These are phyloP conservation scores for Nannospalax galili DNA, from an alignment of 2,113 vertebrate genomes.

Conservation along the genomic window DNA sequence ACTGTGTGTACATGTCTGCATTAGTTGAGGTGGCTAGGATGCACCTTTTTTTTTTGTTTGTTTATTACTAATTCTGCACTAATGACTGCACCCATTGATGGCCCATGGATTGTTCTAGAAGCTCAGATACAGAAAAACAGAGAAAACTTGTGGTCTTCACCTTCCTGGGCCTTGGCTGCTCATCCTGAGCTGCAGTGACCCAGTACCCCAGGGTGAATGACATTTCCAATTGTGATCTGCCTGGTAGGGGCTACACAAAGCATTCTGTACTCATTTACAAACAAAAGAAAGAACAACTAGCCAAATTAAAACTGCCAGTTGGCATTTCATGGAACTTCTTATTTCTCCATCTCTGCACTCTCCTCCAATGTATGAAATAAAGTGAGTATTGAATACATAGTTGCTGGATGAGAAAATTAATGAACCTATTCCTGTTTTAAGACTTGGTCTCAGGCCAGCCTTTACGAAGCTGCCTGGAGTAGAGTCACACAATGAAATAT, in stretches of 20 bases:
- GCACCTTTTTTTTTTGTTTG: not conserved
- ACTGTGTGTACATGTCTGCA: not conserved
- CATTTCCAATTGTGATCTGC: not conserved
- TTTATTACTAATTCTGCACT: constrained; percentile 39
- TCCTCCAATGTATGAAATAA: too few relatives aligned
- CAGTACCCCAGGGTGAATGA: not conserved
- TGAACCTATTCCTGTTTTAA: not conserved
- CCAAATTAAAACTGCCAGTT: not conserved
- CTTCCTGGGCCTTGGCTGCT: not conserved
- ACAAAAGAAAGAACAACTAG: not conserved
- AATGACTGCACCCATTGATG: not conserved
- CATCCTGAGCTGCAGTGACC: not conserved
- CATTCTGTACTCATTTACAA: not conserved
- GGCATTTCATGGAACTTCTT: not conserved
- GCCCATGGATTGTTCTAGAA: not conserved
- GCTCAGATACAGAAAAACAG: not conserved
- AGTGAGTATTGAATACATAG: not conserved
- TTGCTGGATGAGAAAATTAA: not conserved
- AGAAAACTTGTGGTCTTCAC: not conserved
- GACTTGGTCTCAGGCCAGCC: not conserved
- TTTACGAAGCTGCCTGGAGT: not conserved
- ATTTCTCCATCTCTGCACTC: not conserved
- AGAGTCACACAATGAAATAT: not conserved
- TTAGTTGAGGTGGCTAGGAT: not conserved
- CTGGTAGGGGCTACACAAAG: not conserved